Base-by-base conservation (phyloP, 2,888 invertebrate genomes). In the Aleiodes alternator region DNA sequence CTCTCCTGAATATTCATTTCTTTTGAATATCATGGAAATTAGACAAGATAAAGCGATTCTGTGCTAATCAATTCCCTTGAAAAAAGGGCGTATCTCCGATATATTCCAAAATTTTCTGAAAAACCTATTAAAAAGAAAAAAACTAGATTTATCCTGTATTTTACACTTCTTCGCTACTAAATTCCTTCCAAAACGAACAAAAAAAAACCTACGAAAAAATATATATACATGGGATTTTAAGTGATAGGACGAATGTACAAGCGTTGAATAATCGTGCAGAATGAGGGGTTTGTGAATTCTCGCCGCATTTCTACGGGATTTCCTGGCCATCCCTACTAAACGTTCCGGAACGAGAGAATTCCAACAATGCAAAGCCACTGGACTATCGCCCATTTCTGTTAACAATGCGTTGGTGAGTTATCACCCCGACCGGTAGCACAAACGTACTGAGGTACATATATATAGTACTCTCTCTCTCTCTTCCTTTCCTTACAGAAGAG, bases 351-450 rank as follows among this genome's bases (percentile, higher is more conserved):
- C 80, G 78, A 73, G 73, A 77, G 78, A 81, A 81, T 81, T 78
- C 74, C 79, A 79, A 80, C 79, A 79, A 81, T 79, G 80, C 78
- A 29, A 48, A 50, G n/a, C 50, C 50, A 76, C 68, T 74, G 81
- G 78, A 57, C 77, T 79, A 80, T 81, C 80, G 80, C 77, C 78
- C 31, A 73, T 77, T 77, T 77, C 80, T 78, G 80, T 81, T 79
- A 79, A 81, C 80, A 80, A 79, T 79, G 79, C 78, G 76, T 77
- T 11, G 59, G 78, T 80, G 80, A 81, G 78, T 81, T 81, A 81
- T 81, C 81, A 73, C 81, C 75, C 66, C 55, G 57, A 69, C 57
- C 59, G 34, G 75, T 75, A 34, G 75, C 71, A 75, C 61, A 38
- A 59, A 23, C 23, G 23, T 38, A 59, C 59, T 38, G 38, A 31